Evolutionary conservation across 2,888 invertebrate genomes (phyloP).

Genomic region (Bugula neritina): DNA sequence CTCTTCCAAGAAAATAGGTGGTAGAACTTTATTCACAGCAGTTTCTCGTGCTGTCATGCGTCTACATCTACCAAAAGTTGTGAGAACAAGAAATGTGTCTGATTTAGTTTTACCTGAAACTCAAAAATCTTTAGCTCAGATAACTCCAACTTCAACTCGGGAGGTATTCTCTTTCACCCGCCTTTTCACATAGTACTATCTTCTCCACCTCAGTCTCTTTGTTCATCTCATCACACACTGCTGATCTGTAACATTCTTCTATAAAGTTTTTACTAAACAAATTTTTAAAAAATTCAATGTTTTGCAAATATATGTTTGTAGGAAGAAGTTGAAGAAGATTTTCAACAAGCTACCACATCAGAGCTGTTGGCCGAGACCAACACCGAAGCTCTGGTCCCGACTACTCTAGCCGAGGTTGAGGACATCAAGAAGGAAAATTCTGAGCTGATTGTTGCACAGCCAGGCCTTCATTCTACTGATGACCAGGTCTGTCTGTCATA

Average conservation of each 20-base stretch:
- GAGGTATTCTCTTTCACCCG: background rate
- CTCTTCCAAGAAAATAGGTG: background rate
- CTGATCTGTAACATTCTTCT: background rate
- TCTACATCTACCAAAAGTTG: too few species aligned
- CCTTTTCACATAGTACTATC: background rate
- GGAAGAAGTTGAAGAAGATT: background rate
- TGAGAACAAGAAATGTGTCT: too few species aligned
- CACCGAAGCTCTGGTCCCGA: constrained; percentile 1
- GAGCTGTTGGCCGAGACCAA: background rate
- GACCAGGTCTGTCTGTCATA: too few species aligned
- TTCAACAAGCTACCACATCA: background rate
- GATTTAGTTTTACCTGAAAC: too few species aligned
- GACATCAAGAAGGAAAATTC: constrained; percentile 3
- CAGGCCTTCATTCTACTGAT: too few species aligned
- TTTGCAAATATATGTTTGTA: background rate
- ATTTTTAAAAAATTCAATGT: background rate
- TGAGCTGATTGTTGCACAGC: background rate
- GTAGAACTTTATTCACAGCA: background rate
- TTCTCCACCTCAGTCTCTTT: background rate
- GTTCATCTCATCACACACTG: background rate
- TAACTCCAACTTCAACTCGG: background rate
- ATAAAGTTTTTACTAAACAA: background rate
- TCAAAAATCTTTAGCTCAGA: too few species aligned
- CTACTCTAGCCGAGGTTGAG: constrained; percentile 22
- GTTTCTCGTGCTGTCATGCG: background rate